phyloP scores from a whole-genome alignment of 2,888 invertebrate genomes.

The Lysandra coridon region DNA sequence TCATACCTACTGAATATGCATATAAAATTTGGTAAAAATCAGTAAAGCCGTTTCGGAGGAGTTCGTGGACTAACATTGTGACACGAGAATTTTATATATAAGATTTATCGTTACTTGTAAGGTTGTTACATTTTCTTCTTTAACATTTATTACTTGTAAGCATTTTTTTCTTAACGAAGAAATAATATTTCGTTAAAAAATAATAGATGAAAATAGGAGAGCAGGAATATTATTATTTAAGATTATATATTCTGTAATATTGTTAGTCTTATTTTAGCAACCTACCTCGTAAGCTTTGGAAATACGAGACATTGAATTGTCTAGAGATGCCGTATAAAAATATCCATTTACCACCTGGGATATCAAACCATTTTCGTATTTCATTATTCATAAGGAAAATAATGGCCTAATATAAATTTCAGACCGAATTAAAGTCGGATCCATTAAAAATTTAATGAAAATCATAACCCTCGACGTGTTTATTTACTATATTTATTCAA shows the following conservation, averaged over 20 bases:
- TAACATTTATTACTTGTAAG: no score
- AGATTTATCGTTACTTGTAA: no score
- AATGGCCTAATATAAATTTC: conserved; percentile 20
- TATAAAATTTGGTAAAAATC: no score
- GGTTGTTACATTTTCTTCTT: no score
- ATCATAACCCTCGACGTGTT: conserved; percentile 50
- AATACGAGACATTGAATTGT: neutral
- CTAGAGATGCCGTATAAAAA: conserved; percentile 9
- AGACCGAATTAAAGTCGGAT: conserved; percentile 36
- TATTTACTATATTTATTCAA: conserved; percentile 55
- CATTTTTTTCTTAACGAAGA: no score
- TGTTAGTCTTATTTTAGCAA: neutral
- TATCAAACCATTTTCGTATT: conserved; percentile 20
- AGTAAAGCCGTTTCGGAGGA: no score
- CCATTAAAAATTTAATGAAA: conserved; percentile 47
- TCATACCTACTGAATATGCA: no score
- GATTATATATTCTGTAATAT: neutral
- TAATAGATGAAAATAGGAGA: no score
- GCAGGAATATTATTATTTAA: neutral
- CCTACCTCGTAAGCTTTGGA: neutral
- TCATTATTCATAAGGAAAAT: conserved; percentile 21
- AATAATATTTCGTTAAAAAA: no score
- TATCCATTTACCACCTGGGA: conserved; percentile 21
- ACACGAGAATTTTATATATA: no score
- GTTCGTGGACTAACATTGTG: no score